These are phyloP conservation scores for Oreonectes daqikongensis DNA, from an alignment of 2,797 vertebrate genomes.

Conservation along the genomic window DNA sequence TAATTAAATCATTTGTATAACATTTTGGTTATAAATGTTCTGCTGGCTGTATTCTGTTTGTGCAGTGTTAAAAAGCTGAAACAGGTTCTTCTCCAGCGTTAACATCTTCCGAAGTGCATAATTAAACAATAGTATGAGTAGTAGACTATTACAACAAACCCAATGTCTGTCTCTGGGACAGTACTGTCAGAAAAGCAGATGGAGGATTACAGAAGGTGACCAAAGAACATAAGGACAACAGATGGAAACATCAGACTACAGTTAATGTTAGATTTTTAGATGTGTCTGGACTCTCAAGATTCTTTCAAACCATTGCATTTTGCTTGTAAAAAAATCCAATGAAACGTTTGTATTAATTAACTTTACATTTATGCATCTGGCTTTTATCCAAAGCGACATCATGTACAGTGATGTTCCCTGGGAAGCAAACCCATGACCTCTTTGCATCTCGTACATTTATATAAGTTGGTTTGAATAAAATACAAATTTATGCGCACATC, in stretches of 20 bases:
- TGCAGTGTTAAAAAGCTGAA: too few relatives aligned
- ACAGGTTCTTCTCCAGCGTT: too few relatives aligned
- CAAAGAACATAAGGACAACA: constrained; percentile 50
- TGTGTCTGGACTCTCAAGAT: constrained; percentile 9
- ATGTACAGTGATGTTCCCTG: too few relatives aligned
- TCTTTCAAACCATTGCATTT: constrained; percentile 1
- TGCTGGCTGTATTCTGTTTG: too few relatives aligned
- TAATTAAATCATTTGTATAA: too few relatives aligned
- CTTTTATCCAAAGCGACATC: neutral
- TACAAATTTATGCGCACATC: too few relatives aligned
- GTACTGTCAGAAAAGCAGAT: constrained; percentile 40
- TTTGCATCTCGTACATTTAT: too few relatives aligned
- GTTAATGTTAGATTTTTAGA: constrained; percentile 22
- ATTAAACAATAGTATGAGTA: neutral
- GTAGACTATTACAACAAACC: constrained; percentile 11
- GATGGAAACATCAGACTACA: constrained; percentile 42
- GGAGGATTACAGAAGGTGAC: constrained; percentile 48
- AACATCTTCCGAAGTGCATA: too few relatives aligned
- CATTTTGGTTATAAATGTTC: too few relatives aligned
- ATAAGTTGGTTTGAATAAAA: too few relatives aligned
- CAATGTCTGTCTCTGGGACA: constrained; percentile 14
- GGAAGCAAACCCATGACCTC: too few relatives aligned
- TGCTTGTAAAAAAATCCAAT: neutral
- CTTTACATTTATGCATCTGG: neutral
- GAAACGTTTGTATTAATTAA: too few relatives aligned